Evolutionary conservation across 35 echinoderm and acorn worm species (phyloP).

Genomic region (Nesometra sesokonis): DNA sequence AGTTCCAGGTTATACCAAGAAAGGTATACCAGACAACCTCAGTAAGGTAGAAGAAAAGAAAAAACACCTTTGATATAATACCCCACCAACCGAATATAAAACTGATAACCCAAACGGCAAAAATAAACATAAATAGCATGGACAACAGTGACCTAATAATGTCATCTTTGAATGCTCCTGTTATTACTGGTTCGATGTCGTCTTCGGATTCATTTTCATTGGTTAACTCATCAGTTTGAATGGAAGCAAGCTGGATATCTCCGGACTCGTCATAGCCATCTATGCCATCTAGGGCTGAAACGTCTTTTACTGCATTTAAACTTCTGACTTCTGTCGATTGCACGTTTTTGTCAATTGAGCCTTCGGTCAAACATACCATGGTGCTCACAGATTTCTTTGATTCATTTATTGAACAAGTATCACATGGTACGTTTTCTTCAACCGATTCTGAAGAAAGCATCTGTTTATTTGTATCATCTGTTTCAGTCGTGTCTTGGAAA

Average conservation of each 20-base stretch:
- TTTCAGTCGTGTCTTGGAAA: not conserved
- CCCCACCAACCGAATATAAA: not conserved
- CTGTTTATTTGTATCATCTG: not conserved
- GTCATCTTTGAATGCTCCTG: not conserved
- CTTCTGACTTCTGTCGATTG: too few relatives aligned
- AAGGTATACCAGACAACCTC: not conserved
- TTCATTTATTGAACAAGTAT: not conserved
- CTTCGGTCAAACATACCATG: too few relatives aligned
- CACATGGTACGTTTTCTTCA: not conserved
- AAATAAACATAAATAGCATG: not conserved
- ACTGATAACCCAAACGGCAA: not conserved
- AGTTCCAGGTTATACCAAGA: not conserved
- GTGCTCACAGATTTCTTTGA: too few relatives aligned
- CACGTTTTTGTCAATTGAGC: too few relatives aligned
- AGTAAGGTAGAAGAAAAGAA: not conserved
- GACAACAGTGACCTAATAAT: not conserved
- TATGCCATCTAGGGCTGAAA: not conserved
- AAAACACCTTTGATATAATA: not conserved
- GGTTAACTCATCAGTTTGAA: not conserved
- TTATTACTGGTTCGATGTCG: not conserved
- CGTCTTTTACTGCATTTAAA: not conserved
- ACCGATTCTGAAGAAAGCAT: not conserved
- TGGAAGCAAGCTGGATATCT: not conserved
- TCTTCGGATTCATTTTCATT: not conserved
- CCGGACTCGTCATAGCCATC: too few relatives aligned